Percentiles rank a stretch among this genome's conserved stretches.
phyloP scores from a whole-genome alignment of 2,113 vertebrate genomes.

The Eretmodus cyanostictus region DNA sequence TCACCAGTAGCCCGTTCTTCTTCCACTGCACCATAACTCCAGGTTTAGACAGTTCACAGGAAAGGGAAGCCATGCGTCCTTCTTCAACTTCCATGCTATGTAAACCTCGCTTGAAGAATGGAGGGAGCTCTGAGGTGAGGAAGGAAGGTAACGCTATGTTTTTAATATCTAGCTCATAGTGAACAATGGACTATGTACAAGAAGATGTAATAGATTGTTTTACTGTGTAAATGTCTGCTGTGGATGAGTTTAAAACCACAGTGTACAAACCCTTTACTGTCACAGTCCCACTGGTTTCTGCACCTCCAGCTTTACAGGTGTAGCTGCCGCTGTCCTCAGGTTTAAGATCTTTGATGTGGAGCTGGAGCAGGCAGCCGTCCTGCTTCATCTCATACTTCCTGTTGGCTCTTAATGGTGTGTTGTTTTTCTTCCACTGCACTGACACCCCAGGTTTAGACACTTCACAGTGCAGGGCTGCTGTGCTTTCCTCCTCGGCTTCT shows the following conservation, averaged over 20 bases:
- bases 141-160: background rate
- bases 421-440: conserved; percentile 63
- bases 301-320: background rate
- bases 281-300: background rate
- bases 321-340: conserved; percentile 39
- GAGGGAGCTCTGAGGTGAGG: conserved; percentile 39
- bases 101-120: conserved; percentile 53
- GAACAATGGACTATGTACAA: background rate
- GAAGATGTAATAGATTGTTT: background rate
- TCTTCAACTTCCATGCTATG: conserved; percentile 39
- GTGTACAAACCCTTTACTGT: background rate
- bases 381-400: conserved; percentile 66
- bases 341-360: conserved; percentile 44
- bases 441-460: conserved; percentile 38
- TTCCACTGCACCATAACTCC: conserved; percentile 57
- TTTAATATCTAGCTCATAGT: background rate
- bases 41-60: conserved; percentile 62
- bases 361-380: conserved; percentile 33
- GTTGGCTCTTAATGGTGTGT: conserved; percentile 45
- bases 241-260: background rate
- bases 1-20: conserved; percentile 61
- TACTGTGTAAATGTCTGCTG: background rate
- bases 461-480: conserved; percentile 35
- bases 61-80: conserved; percentile 2
- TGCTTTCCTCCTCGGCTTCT: background rate